Base-by-base conservation (phyloP, 2,888 invertebrate species). In the Zaprionus obscuricornis region DNA sequence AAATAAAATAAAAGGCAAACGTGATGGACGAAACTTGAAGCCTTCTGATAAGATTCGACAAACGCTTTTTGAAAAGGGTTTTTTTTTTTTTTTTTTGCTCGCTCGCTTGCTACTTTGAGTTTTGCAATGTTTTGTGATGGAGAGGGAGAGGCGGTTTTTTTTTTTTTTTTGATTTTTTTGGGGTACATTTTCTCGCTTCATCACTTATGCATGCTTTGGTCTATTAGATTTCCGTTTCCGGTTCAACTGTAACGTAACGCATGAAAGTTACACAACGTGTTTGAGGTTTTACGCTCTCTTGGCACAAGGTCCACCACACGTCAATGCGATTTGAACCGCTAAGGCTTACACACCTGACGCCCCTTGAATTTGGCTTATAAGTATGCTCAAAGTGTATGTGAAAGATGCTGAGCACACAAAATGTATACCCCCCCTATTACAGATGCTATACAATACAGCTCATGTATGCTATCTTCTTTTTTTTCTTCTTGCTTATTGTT, bases 201-300 rank as follows among this genome's bases (percentile, higher is more conserved):
- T 78, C 78, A 78, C 78, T 83, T 78, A 78, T 78, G 83, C 78
- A 78, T 78, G 83, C 78, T 74, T 81, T 81, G 81, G 84, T 84
- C 81, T 81, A 84, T 81, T 81, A 84, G 81, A 81, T 81, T 84
- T 84, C 81, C 81, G 81, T 84, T 81, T 81, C 85, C 81, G 82
- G 84, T 84, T 84, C 67, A 84, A 74, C 84, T 72, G 81, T 67
- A 77, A 70, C 63, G n/a, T n/a, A n/a, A n/a, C n/a, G 64, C 74
- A 76, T 64, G 58, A 71, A 83, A 73, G 76, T 76, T 69, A 55
- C 57, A 65, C 82, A 69, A 77, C 77, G 84, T 79, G 79, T 79
- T 72, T 84, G 79, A 79, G 79, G 79, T 79, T 79, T 79, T 77
- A 79, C 79, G 82, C 79, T 84, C 77, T 76, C 81, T 69, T 66